Percentiles rank a stretch among this genome's conserved stretches.
These are phyloP conservation scores for Lochmaea capreae DNA, from an alignment of 2,888 invertebrate genomes.

Conservation along the genomic window DNA sequence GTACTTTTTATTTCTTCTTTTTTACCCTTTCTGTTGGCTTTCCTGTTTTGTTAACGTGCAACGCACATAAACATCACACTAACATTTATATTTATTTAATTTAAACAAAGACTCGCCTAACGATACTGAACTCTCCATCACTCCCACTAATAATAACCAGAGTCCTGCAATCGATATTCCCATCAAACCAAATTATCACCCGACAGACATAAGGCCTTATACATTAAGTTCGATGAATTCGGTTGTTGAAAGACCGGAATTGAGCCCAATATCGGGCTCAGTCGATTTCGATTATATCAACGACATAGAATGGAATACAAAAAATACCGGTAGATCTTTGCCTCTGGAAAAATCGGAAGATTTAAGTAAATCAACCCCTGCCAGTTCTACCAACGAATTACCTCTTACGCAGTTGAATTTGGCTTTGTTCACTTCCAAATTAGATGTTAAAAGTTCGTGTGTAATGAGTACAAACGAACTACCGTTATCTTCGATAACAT, in stretches of 20 bases:
- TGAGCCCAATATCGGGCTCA: conserved; percentile 62
- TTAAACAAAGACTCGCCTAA: conserved; percentile 48
- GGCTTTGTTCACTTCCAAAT: conserved; percentile 60
- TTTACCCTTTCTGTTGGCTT: conserved; percentile 46
- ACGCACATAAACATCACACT: conserved; percentile 35
- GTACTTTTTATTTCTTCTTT: conserved; percentile 56
- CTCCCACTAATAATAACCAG: conserved; percentile 59
- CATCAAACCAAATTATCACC: conserved; percentile 47
- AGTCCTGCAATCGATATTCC: conserved; percentile 60
- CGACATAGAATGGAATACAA: conserved; percentile 53
- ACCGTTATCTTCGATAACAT: conserved; percentile 59
- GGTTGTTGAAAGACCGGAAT: conserved; percentile 48
- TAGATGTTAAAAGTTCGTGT: conserved; percentile 48
- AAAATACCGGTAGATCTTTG: conserved; percentile 23
- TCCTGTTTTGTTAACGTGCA: conserved; percentile 41
- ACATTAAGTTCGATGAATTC: conserved; percentile 48
- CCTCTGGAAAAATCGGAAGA: conserved; percentile 35
- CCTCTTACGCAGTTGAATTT: conserved; percentile 70
- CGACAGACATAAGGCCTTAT: conserved; percentile 34
- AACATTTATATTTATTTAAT: conserved; percentile 40
- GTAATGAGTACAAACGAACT: conserved; percentile 61
- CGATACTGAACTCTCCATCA: conserved; percentile 54
- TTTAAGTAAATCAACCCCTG: conserved; percentile 41
- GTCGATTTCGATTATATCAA: conserved; percentile 58
- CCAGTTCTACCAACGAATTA: conserved; percentile 73